Conservation (phyloP, 2,797 vertebrate genomes). For the Anolis apletophallus region DNA sequence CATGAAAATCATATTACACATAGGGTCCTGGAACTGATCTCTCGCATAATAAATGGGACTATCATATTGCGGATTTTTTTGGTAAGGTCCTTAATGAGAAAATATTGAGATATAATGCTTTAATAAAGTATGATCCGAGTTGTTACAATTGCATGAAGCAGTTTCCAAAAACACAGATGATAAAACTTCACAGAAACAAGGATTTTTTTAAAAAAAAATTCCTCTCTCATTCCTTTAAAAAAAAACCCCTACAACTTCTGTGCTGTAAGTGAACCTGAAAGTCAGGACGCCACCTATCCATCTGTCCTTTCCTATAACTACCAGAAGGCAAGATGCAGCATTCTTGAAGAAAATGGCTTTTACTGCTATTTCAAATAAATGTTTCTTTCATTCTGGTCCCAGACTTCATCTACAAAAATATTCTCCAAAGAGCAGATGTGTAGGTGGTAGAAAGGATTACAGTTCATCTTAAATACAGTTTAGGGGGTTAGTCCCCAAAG, state of each 20-base stretch:
- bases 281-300: not conserved
- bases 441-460: slow-evolving; percentile 28
- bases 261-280: not conserved
- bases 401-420: slow-evolving; percentile 64
- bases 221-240: not conserved
- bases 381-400: slow-evolving; percentile 58
- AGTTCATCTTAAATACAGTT: slow-evolving; percentile 68
- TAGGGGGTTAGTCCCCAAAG: slow-evolving; percentile 74
- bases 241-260: not conserved
- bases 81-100: slow-evolving; percentile 45
- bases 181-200: slow-evolving; percentile 1
- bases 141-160: not conserved
- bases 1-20: too few relatives aligned
- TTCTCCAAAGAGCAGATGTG: slow-evolving; percentile 71
- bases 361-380: slow-evolving; percentile 49
- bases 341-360: slow-evolving; percentile 61
- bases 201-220: slow-evolving; percentile 5
- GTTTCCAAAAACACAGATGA: slow-evolving; percentile 15
- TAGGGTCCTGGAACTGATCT: too few relatives aligned
- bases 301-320: not conserved
- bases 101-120: not conserved
- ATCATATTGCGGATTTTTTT: too few relatives aligned
- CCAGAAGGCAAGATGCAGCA: slow-evolving; percentile 61
- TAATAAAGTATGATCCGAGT: not conserved
- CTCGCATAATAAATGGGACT: too few relatives aligned